Conservation (phyloP, 2,113 vertebrate species). For the Sarotherodon lohbergeri region DNA sequence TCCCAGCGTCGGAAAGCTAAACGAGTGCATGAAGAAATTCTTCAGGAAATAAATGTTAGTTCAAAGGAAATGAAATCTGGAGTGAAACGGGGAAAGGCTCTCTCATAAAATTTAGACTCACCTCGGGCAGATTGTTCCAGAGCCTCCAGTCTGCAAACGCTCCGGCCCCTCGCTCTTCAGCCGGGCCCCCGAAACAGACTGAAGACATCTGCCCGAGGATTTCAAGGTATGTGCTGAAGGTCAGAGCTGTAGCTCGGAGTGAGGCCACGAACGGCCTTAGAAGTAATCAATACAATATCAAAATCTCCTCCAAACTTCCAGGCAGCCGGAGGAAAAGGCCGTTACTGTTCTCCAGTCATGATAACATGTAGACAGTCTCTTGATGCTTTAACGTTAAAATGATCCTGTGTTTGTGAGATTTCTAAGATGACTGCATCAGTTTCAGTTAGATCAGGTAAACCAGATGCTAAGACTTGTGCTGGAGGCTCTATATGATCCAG, state of each 20-base stretch:
- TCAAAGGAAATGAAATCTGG: background rate
- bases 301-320: background rate
- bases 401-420: background rate
- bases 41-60: background rate
- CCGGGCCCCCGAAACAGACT: background rate
- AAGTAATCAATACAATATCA: background rate
- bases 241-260: background rate
- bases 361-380: background rate
- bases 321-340: background rate
- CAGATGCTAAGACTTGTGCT: background rate
- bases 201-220: background rate
- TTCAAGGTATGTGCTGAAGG: background rate
- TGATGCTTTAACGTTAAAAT: accelerated
- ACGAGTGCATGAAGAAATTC: background rate
- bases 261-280: background rate
- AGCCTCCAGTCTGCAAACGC: background rate
- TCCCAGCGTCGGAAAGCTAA: background rate
- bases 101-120: accelerated
- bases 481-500: background rate
- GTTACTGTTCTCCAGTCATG: background rate
- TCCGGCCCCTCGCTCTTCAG: background rate
- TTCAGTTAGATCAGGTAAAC: background rate
- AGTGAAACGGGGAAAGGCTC: background rate
- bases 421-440: background rate
- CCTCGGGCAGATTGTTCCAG: background rate